A percentile compares a stretch with the other conserved stretches of the same genome.
Evolutionary conservation across 2,113 vertebrate genomes (phyloP).

Genomic region (Gambusia holbrooki): DNA sequence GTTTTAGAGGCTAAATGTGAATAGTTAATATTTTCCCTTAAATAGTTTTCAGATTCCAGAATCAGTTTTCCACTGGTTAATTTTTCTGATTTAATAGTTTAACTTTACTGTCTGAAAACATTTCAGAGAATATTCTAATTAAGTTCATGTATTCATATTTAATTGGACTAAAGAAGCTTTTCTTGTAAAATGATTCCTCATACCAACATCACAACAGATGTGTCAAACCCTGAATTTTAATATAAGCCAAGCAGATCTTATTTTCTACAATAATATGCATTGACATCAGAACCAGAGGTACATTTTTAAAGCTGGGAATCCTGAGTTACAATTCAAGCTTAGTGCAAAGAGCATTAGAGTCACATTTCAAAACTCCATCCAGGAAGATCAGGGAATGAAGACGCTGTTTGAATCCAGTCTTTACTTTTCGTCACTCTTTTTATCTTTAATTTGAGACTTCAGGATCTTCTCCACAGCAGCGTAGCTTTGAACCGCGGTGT

Average conservation of each 20-base stretch:
- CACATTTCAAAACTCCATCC: background rate
- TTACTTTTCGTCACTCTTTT: background rate
- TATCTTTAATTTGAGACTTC: constrained; percentile 14
- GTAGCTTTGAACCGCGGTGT: constrained; percentile 67
- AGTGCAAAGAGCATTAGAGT: constrained; percentile 62
- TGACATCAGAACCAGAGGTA: constrained; percentile 23
- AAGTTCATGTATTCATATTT: background rate
- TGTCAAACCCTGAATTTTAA: constrained; percentile 4
- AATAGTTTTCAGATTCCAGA: background rate
- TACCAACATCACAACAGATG: background rate
- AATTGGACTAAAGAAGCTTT: background rate
- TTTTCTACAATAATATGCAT: constrained; percentile 66
- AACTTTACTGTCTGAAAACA: background rate
- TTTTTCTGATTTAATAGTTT: too few relatives aligned
- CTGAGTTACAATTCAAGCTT: constrained; percentile 49
- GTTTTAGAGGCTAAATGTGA: background rate
- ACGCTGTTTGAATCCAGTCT: constrained; percentile 20
- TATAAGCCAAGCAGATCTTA: background rate
- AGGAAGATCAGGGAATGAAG: background rate
- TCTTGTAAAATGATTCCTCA: background rate
- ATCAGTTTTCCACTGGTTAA: background rate
- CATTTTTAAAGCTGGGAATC: constrained; percentile 10
- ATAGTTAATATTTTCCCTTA: too few relatives aligned
- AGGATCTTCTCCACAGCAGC: constrained; percentile 68
- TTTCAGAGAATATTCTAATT: background rate